A percentile compares a stretch with the other conserved stretches of the same genome.
Evolutionary conservation across 2,113 vertebrate species (phyloP).

Genomic region (Lepus americanus): DNA sequence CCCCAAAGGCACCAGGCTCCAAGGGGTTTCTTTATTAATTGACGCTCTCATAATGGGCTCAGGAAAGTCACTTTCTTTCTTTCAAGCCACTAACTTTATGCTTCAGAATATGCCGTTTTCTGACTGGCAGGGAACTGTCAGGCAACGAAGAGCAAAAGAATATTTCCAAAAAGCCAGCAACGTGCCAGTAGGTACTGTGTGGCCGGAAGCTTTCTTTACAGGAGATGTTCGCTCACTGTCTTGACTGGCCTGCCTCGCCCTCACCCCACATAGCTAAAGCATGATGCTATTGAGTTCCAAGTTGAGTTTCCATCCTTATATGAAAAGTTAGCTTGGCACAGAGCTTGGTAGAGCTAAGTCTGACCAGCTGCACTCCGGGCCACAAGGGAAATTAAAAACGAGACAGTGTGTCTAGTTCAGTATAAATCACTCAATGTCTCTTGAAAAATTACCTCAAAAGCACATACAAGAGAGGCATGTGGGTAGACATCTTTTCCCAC

Average conservation of each 20-base stretch:
- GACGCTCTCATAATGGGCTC: background rate
- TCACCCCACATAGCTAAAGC: constrained; percentile 65
- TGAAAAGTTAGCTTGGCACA: constrained; percentile 75
- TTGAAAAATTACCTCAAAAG: constrained; percentile 31
- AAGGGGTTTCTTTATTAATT: background rate
- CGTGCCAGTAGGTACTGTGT: background rate
- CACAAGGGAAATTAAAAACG: constrained; percentile 55
- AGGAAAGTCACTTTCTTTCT: background rate
- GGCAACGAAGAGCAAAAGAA: background rate
- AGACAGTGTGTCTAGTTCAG: constrained; percentile 36
- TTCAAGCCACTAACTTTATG: background rate
- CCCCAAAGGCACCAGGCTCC: too few relatives aligned
- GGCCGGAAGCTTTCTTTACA: background rate
- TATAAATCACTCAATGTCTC: constrained; percentile 46
- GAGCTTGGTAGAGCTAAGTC: constrained; percentile 67
- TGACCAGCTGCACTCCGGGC: constrained; percentile 71
- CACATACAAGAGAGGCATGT: background rate
- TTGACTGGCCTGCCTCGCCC: background rate
- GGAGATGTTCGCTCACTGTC: background rate
- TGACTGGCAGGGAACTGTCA: background rate
- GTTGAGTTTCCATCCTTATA: constrained; percentile 66
- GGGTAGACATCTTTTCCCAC: background rate
- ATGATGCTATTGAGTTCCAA: constrained; percentile 71
- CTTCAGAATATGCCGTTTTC: background rate
- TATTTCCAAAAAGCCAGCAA: background rate